Evolutionary conservation across 2,888 invertebrate genomes (phyloP).

Genomic region (Panopea generosa): DNA sequence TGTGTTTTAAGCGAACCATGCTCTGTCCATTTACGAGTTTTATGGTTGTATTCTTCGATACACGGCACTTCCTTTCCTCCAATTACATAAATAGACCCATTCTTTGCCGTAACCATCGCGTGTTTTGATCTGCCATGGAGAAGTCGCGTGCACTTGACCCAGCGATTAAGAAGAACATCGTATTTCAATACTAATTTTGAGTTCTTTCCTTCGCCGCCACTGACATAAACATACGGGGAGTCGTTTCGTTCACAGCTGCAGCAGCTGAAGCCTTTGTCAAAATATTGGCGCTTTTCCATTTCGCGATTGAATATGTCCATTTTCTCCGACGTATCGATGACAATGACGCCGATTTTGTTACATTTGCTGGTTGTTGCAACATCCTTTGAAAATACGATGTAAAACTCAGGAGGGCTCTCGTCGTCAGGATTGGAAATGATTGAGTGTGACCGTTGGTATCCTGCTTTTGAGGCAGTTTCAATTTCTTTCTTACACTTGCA

Average conservation of each 20-base stretch:
- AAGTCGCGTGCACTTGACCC: conserved; percentile 50
- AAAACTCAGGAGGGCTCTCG: conserved; percentile 42
- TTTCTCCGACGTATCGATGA: conserved; percentile 47
- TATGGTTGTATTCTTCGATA: conserved; percentile 52
- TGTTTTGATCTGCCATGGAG: conserved; percentile 52
- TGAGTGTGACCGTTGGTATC: conserved; percentile 43
- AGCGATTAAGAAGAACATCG: conserved; percentile 49
- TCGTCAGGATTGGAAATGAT: conserved; percentile 41
- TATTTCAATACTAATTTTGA: conserved; percentile 39
- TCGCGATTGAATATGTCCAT: conserved; percentile 34
- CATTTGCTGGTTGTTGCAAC: conserved; percentile 9
- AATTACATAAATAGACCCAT: conserved; percentile 36
- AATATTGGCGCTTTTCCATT: conserved; percentile 31
- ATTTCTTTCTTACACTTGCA: conserved; percentile 36
- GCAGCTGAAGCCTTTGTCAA: conserved; percentile 46
- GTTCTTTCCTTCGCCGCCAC: conserved; percentile 43
- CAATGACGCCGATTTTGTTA: conserved; percentile 34
- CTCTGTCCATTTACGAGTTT: conserved; percentile 49
- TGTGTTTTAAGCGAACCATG: conserved; percentile 33
- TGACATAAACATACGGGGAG: conserved; percentile 50
- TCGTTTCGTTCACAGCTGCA: conserved; percentile 48
- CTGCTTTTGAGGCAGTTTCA: conserved; percentile 22
- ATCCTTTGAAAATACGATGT: conserved; percentile 38
- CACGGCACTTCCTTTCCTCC: conserved; percentile 48
- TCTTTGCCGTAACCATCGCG: conserved; percentile 31